Evolutionary conservation across 2,888 invertebrate species (phyloP), one percentile per base, ranked within the genome.

Genomic region (Silvanus unidentatus): DNA sequence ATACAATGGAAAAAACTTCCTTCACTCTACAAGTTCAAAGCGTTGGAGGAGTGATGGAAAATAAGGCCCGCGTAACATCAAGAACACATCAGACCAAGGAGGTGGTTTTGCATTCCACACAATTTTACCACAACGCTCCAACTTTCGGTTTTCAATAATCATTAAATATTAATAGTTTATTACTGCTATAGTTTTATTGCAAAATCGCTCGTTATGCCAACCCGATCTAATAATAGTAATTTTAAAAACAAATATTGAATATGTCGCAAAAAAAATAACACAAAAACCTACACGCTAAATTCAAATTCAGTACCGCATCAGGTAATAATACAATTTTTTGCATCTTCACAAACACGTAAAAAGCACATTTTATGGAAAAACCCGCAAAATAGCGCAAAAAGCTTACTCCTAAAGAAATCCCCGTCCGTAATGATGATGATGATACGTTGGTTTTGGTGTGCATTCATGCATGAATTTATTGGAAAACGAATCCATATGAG

Each of bases 401-500:
- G n/a, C n/a, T n/a, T n/a, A n/a, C n/a, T n/a, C n/a, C n/a, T n/a
- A n/a, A n/a, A n/a, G n/a, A n/a, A n/a, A n/a, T n/a, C n/a, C n/a
- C n/a, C n/a, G n/a, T 22, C 8, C 8, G 8, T 8, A 22, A 22
- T 8, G 22, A 22, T 22, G 22, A 22, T 22, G 22, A 8, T 22
- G 22, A 8, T n/a, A n/a, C n/a, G n/a, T n/a, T 22, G 22, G 22
- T 22, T 22, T 22, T 30, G 29, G 56, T 52, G 62, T 58, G 59
- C 68, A 70, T 63, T 69, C 71, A 67, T 68, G 71, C 70, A 71
- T 69, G 68, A 69, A 68, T 69, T 79, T 81, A 80, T 81, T 81
- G 81, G 81, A 80, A 81, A 80, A 77, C 76, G 73, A 76, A 74
- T 76, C 78, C 79, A 79, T 77, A 76, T 72, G 72, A 64, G 63